Base-by-base conservation (phyloP, 2,113 vertebrate genomes). In the Salvator merianae region DNA sequence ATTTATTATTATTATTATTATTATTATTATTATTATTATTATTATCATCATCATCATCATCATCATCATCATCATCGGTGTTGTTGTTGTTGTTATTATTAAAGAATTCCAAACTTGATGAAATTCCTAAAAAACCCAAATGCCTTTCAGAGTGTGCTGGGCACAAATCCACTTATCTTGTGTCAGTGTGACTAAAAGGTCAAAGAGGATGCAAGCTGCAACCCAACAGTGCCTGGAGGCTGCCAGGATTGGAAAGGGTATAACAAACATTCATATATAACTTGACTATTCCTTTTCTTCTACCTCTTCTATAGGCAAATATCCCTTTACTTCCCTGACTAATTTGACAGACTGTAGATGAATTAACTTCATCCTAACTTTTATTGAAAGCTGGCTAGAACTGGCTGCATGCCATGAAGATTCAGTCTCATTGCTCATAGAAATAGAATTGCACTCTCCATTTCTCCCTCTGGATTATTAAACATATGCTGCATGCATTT, bases 401-500 rank as follows among this genome's bases (percentile, higher is more conserved):
- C 43, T 89, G 94, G 87, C 89, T 79, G 2, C 12, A 1, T 36
- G 85, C 82, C 85, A 86, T 36, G 59, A 86, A 79, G 91, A 90
- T 72, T 83, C 84, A 85, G 84, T 88, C 87, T 90, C 2, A 0
- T 65, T 0, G 16, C 73, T 34, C 86, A 71, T 86, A 88, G 91
- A 91, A 69, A 70, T 34, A 79, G 77, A 83, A 91, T 0, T 80
- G 88, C 24, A 74, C 85, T 62, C 84, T 55, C 53, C 90, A 84
- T 87, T 81, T 68, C 81, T 66, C 68, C 65, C 75, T 83, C 63
- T 0, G 12, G 73, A 85, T 4, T 26, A 3, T 70, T 90, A 89
- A 89, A 87, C 92, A 16, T 84, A 6, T 4, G 34, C 47, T 16
- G 80, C 82, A 43, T 24, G 10, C 86, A 84, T 85, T 84, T 84